Evolutionary conservation across 64 coral and sea anemone genomes (phyloP), one percentile per base, ranked within the genome.

Genomic region (Pocillopora verrucosa): DNA sequence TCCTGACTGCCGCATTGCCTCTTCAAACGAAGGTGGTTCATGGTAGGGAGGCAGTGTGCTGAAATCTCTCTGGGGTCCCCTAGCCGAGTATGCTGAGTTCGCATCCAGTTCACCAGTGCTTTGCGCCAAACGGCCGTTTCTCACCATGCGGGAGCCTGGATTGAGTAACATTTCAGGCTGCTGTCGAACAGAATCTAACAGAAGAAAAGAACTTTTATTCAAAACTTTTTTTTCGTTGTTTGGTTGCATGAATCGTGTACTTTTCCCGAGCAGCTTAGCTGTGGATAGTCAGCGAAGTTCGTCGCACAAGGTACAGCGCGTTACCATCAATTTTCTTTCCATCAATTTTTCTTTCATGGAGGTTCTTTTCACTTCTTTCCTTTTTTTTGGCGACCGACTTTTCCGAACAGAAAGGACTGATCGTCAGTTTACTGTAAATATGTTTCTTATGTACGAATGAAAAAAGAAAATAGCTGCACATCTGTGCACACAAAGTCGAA

Each of bases 1-100:
- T 59, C 87, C 88, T 11, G 95, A 97, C 74, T 97, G 95, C 16
- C 95, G 88, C 77, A 97, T 93, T 15, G 95, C 95, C 77, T 97
- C 95, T 59, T 97, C 95, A 72, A 97, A 97, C n/a, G 95, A 91
- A 1, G 95, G 95, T 25, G 91, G 95, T 37, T 97, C 95, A 25
- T 97, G 88, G 73, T 97, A 97, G 7, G 95, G 76, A 12, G 95
- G 95, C 13, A 97, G 92, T 0, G 93, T 94, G 36, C 37, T 93
- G 73, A 93, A 93, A 62, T 97, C 88, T 68, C 95, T 82, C 74
- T 94, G 95, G 20, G 95, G 95, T 30, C 95, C 95, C 9, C 88
- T 80, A 15, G 95, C 87, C 36, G 95, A 60, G 58, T 97, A 97
- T n/a, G 64, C 84, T 20, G 76, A 89, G 60, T 77, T 64, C 10